Conservation (phyloP, 2,888 invertebrate species). For the Euclidia mi region DNA sequence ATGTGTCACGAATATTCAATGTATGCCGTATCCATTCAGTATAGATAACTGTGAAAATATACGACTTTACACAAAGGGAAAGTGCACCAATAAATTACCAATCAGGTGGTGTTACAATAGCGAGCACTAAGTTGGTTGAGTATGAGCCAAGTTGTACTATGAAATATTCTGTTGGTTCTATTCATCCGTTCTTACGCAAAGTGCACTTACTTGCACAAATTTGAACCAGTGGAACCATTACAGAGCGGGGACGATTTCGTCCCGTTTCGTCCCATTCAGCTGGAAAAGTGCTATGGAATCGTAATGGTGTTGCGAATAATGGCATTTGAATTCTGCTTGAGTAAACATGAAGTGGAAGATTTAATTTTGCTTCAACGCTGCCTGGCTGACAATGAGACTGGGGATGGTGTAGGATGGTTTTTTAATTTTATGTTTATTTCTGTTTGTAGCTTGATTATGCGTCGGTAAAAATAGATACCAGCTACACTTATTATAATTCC, state of each 20-base stretch:
- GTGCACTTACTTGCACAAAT: slow-evolving; percentile 77
- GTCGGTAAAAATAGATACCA: neutral
- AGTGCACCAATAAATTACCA: slow-evolving; percentile 70
- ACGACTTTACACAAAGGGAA: slow-evolving; percentile 42
- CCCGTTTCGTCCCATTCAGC: slow-evolving; percentile 65
- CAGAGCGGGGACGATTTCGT: slow-evolving; percentile 64
- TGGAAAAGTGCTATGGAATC: slow-evolving; percentile 74
- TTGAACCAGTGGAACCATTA: slow-evolving; percentile 70
- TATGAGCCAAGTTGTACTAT: slow-evolving; percentile 75
- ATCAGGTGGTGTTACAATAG: slow-evolving; percentile 70
- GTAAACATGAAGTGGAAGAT: slow-evolving; percentile 56
- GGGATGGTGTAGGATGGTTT: slow-evolving; percentile 26
- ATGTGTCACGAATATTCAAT: slow-evolving; percentile 7
- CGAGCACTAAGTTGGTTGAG: slow-evolving; percentile 66
- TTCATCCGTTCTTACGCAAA: slow-evolving; percentile 71
- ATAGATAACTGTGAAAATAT: slow-evolving; percentile 39
- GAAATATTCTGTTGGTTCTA: slow-evolving; percentile 77
- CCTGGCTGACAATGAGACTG: too few relatives aligned
- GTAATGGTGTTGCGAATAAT: slow-evolving; percentile 65
- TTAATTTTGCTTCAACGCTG: too few relatives aligned
- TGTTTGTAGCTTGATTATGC: neutral
- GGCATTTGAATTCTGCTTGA: slow-evolving; percentile 63
- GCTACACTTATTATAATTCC: too few relatives aligned
- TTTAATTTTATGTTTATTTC: slow-evolving; percentile 20
- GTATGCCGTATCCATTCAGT: slow-evolving; percentile 29